Evolutionary conservation across 2,888 invertebrate species (phyloP), one percentile per base, ranked within the genome.

Genomic region (Flexamia atlantica): DNA sequence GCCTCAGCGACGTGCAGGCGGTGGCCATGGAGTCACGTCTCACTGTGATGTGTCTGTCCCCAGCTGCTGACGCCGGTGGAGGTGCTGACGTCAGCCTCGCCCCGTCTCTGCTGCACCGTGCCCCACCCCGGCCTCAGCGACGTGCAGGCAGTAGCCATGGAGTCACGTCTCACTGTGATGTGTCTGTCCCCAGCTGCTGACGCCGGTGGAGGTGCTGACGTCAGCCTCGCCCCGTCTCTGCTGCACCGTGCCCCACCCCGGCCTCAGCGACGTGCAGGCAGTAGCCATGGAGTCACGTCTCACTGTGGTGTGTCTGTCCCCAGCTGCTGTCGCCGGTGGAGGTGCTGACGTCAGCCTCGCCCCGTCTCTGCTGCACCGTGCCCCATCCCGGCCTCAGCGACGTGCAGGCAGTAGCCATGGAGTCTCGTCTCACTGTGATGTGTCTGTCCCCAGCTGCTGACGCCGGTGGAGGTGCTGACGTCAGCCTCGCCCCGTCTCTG

Each of bases 241-340:
- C 88, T 92, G 93, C 10, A 95, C 95, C 0, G 88, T 91, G 25
- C 92, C 94, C 0, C 91, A 93, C 87, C 86, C 89, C 0, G 90
- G 90, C 0, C 89, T 94, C 4, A 90, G 90, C 0, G 85, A 88
- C 0, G 88, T 89, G 23, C 91, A 90, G 72, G 90, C 89, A 4
- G 88, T 95, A 10, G 90, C 91, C 10, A 91, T 94, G 83, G 96
- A 96, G 90, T 93, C 64, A 90, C 95, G 68, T 91, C 95, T 40
- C 40, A 40, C 5, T 12, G 12, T 9, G 23, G 93, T 93, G 84
- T 95, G 95, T 88, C 40, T 40, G 40, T 40, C 12, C n/a, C 5
- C 14, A 25, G 60, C 60, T 60, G 60, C 60, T 40, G 40, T 9
- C 40, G 40, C 40, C 40, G 40, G 7, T 12, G 12, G 40, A 40